Base-by-base conservation (phyloP, 2,797 vertebrate species). In the Paratrypauchen microcephalus region DNA sequence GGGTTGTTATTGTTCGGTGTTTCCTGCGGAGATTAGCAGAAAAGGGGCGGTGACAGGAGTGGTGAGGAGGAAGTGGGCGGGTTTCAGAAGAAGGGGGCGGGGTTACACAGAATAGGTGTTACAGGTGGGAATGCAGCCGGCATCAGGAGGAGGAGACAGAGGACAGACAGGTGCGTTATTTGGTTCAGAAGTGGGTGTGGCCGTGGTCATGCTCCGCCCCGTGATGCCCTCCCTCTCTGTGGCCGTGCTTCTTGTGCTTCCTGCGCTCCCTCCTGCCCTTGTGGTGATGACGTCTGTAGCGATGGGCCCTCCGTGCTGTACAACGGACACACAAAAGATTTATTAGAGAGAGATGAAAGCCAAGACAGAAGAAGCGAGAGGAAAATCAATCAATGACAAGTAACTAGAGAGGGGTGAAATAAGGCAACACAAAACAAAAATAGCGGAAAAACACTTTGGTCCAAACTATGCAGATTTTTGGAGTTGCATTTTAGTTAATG, bases 231-330 rank as follows among this genome's bases (percentile, higher is more conserved):
- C 89, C 86, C 72, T 88, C 90, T 77, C 92, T 88, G 76, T 91
- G 91, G 73, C 90, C 88, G 28, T 94, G 93, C 83, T 88, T 91
- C 91, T 88, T 94, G 91, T 94, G 96, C 95, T 96, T 98, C 82
- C 96, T 93, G 88, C 93, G 94, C 87, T 98, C 96, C 81, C 95
- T 95, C 83, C 86, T 94, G n/a, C 93, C 90, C 91, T 95, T 95
- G 93, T 94, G 96, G 84, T 93, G 96, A 79, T 92, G 96, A 72
- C 96, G 94, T 48, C 96, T 93, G 76, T 93, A 94, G 58, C 96
- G 95, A 80, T 97, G 96, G 36, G 95, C 94, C 80, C 95, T 91
- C 77, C 95, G 92, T 79, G 96, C 96, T 97, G 87, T 72, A 60
- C 68, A 68, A 18, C 41, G 62, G n/a, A 68, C 48, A 57, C n/a